Conservation (phyloP, 2,797 vertebrate genomes). For the Ispidina picta region DNA sequence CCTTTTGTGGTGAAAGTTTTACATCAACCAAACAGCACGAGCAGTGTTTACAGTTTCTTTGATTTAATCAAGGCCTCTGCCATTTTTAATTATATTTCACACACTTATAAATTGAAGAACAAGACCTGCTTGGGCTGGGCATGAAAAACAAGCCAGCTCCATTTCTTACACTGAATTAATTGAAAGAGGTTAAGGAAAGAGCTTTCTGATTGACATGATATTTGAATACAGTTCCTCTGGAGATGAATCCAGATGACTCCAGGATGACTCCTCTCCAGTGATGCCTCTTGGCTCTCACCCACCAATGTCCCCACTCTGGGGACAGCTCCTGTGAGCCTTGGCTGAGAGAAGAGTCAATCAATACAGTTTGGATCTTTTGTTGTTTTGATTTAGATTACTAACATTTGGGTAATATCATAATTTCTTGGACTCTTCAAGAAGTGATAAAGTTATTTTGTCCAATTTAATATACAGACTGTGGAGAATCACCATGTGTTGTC, state of each 20-base stretch:
- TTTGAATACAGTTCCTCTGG: neutral
- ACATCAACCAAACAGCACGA: neutral
- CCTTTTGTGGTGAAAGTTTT: constrained; percentile 7
- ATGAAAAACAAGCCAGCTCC: neutral
- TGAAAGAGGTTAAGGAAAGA: neutral
- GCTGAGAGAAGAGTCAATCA: neutral
- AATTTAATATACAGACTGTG: neutral
- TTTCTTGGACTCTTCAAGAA: neutral
- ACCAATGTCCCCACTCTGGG: rapidly evolving
- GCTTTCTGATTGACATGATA: neutral
- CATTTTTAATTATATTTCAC: constrained; percentile 31
- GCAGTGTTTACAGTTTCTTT: constrained; percentile 28
- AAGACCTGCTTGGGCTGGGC: neutral
- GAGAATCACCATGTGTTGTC: neutral
- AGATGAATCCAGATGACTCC: neutral
- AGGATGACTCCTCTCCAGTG: too few species aligned
- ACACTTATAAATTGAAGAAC: constrained; percentile 30
- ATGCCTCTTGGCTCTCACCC: neutral
- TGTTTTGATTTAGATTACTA: neutral
- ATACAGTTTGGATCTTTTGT: neutral
- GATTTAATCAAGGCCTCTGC: constrained; percentile 13
- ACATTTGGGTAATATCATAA: neutral
- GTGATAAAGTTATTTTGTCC: neutral
- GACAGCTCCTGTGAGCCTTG: neutral
- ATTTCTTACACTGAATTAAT: neutral